Evolutionary conservation across 2,797 vertebrate genomes (phyloP), one percentile per base, ranked within the genome.

Genomic region (Phaenicophaeus curvirostris): DNA sequence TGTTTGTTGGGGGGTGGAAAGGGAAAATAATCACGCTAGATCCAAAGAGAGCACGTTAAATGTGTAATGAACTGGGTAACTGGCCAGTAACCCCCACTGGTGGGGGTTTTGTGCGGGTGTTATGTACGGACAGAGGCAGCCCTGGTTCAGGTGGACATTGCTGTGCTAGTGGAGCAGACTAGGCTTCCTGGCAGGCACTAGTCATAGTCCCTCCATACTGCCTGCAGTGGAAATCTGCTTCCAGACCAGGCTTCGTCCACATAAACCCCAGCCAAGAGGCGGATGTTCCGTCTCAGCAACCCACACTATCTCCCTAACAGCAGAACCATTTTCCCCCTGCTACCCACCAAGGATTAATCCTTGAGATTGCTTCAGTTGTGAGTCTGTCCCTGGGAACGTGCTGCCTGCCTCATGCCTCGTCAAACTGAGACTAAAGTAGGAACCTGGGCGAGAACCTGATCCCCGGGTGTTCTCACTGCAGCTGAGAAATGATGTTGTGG

Each of bases 401-500:
- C 63, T 20, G 54, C 39, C 48, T 1, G 2, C 33, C 9, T 13
- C 51, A 7, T 4, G 2, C 15, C 25, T 41, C 2, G 0, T 3
- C 4, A 41, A 44, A 13, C 37, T 1, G 39, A 14, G 18, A 19
- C 24, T 42, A 35, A 20, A 19, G 27, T 2, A 18, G 28, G 46
- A 33, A 53, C 19, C 27, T 0, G 11, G 35, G 21, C 23, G 46
- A 48, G 46, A 21, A 48, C 8, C 46, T 48, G 46, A 48, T 48
- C 21, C 10, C 46, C 19, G 19, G 10, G 14, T 2, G 9, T 16
- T 17, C 53, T 50, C 20, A 51, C 44, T 3, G 1, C 5, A 1
- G 2, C 46, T 2, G 3, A 30, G 28, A 11, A 28, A 15, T 1
- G 0, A 1, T 12, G 24, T 8, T 54, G 48, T 3, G 17, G 2